Conservation (phyloP, 1,140 invertebrate genomes). For the Mizuhopecten yessoensis region DNA sequence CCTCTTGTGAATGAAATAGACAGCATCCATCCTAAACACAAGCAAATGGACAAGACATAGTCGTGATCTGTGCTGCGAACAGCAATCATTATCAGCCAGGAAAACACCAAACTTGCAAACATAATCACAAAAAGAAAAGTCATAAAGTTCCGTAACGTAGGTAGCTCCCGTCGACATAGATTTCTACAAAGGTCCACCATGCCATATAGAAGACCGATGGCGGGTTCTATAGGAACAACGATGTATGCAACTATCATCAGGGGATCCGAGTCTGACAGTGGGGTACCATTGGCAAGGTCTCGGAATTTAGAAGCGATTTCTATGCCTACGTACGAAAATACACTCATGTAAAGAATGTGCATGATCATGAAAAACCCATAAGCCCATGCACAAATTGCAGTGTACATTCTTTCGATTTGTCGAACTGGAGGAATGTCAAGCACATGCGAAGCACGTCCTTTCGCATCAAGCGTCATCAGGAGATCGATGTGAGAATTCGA, state of each 20-base stretch:
- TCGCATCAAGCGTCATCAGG: slow-evolving; percentile 63
- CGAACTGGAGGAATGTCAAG: slow-evolving; percentile 74
- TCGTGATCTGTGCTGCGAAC: slow-evolving; percentile 67
- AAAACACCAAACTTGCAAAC: slow-evolving; percentile 61
- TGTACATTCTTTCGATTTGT: slow-evolving; percentile 75
- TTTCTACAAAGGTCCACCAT: slow-evolving; percentile 46
- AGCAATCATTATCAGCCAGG: slow-evolving; percentile 72
- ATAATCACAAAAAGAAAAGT: background rate
- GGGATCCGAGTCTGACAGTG: slow-evolving; percentile 45
- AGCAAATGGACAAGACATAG: slow-evolving; percentile 71
- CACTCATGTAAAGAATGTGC: slow-evolving; percentile 77
- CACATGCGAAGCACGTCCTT: slow-evolving; percentile 65
- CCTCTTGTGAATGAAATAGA: slow-evolving; percentile 77
- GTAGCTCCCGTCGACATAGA: background rate
- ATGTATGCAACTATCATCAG: slow-evolving; percentile 64
- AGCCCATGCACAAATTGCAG: slow-evolving; percentile 67
- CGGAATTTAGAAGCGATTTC: slow-evolving; percentile 59
- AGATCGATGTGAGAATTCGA: slow-evolving; percentile 68
- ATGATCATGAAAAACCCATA: slow-evolving; percentile 70
- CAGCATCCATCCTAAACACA: slow-evolving; percentile 78
- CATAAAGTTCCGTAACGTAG: background rate
- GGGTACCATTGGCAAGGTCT: slow-evolving; percentile 50
- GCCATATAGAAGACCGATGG: slow-evolving; percentile 66
- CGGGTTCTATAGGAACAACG: slow-evolving; percentile 71
- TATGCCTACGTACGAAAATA: slow-evolving; percentile 71